Base-by-base conservation (phyloP, 1,140 invertebrate species). In the Aradophagus sp. region DNA sequence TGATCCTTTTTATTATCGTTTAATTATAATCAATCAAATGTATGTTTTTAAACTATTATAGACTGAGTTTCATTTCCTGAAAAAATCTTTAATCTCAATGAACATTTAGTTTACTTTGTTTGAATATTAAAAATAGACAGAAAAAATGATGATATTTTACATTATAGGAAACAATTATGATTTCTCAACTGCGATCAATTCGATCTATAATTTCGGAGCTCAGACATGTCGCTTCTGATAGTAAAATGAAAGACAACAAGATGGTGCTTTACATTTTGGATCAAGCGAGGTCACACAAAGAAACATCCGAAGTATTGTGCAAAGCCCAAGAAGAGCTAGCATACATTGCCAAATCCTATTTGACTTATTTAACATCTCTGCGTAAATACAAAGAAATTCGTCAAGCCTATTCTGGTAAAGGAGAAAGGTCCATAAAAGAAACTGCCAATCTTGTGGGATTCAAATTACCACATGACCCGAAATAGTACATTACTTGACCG, bases 391-490 rank as follows among this genome's bases (percentile, higher is more conserved):
- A 90, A 62, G 89, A 93, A 78, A 89, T 95, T n/a, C 88, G 90
- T 59, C 80, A 80, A 5, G 87, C 91, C 32, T 95, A 91, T 78
- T 89, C 90, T 73, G 92, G 92, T 6, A 91, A 89, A 80, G 93
- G 93, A 11, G 93, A 95, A 80, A 84, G 92, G 36, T 89, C 86
- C 32, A 83, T 94, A 5, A 87, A 89, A 72, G 91, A 94, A 70
- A 95, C 93, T 6, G 94, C 94, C 10, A 88, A 90, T 74, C 84
- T 95, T 75, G 93, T 96, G 42, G 94, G 94, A 15, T 94, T 95
- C 72, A 94, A 94, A 77, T 80, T 96, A 19, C 94, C 94, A 0
- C 91, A 93, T 77, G 93, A 94, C 86, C 91, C 92, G 10, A 92
- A 90, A 76, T 90, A 81, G 83, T n/a, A 52, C 6, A 16, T 31